Base-by-base conservation (phyloP, 2,888 invertebrate species). In the Drosophila recens region DNA sequence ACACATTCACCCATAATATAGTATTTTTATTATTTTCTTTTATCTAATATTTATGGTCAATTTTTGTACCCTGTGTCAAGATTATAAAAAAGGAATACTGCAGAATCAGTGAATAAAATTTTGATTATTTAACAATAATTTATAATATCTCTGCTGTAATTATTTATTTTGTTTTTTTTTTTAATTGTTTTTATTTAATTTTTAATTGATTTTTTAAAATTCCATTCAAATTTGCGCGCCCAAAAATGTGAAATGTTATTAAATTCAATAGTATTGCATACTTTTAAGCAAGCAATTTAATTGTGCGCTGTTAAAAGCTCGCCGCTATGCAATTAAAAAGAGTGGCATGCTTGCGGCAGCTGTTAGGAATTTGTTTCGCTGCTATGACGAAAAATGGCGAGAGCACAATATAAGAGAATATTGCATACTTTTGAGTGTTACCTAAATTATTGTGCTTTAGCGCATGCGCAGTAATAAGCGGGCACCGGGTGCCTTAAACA, bases 401-500 rank as follows among this genome's bases (percentile, higher is more conserved):
- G 17, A 33, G 30, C 30, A 17, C 8, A 53, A 4, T 27, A 8
- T 13, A 42, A 54, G 43, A 43, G 45, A 10, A 6, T 15, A 11
- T 8, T 48, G 42, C 46, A 36, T 27, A 27, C 13, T 54, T 61
- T 40, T 63, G 20, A 10, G 27, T 30, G 53, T 4, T 27, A 67
- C 20, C 46, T 49, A 4, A 11, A 13, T 15, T 42, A 30, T 53
- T 48, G 23, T 10, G 23, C 1, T 20, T 38, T 17, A 17, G 15
- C 75, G 52, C 68, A 57, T 64, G 75, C 79, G 75, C 56, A 46
- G 3, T 42, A 13, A 8, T 13, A 38, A 8, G 0, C 2, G 15
- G 4, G 0, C 30, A 78, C 62, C 33, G 74, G 63, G 56, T 79
- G 75, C 10, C 63, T n/a, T 33, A 6, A 9, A 1, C 11, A 11